A percentile compares a stretch with the other conserved stretches of the same genome.
These are phyloP conservation scores for Geotrypetes seraphini DNA, from an alignment of 2,797 vertebrate genomes.

Conservation along the genomic window DNA sequence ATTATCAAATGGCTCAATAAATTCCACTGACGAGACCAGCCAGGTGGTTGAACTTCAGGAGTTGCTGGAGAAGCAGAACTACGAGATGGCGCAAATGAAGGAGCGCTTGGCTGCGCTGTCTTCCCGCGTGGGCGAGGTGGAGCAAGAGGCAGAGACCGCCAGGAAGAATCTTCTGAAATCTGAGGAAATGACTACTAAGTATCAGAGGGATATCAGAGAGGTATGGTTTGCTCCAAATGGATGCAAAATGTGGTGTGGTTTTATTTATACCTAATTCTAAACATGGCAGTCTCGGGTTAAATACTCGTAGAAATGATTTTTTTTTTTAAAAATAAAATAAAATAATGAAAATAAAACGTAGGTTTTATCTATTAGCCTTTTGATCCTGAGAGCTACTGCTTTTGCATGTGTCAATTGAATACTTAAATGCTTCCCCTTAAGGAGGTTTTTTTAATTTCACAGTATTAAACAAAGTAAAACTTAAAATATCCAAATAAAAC, in stretches of 20 bases:
- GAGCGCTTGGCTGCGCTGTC: constrained; percentile 90
- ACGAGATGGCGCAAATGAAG: constrained; percentile 97
- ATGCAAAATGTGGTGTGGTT: background rate
- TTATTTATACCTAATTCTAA: no score
- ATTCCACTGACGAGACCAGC: constrained; percentile 83
- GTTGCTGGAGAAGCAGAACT: constrained; percentile 94
- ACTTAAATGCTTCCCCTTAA: no score
- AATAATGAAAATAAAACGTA: no score
- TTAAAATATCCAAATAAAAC: no score
- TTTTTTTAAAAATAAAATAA: no score
- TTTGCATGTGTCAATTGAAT: no score
- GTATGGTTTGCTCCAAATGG: constrained; percentile 45
- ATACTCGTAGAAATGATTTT: no score
- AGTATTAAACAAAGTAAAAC: no score
- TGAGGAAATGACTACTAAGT: constrained; percentile 94
- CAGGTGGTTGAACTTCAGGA: constrained; percentile 95
- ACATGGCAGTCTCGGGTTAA: no score
- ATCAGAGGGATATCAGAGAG: constrained; percentile 96
- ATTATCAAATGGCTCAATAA: constrained; percentile 89
- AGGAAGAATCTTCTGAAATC: constrained; percentile 96
- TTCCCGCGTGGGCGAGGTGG: constrained; percentile 87
- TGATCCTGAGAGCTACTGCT: no score
- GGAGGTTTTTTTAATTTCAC: no score
- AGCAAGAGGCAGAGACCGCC: constrained; percentile 91
- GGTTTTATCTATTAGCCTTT: no score